A percentile compares a stretch with the other conserved stretches of the same genome.
phyloP scores from a whole-genome alignment of 2,113 vertebrate genomes.

The Hypocryptadius cinnamomeus region DNA sequence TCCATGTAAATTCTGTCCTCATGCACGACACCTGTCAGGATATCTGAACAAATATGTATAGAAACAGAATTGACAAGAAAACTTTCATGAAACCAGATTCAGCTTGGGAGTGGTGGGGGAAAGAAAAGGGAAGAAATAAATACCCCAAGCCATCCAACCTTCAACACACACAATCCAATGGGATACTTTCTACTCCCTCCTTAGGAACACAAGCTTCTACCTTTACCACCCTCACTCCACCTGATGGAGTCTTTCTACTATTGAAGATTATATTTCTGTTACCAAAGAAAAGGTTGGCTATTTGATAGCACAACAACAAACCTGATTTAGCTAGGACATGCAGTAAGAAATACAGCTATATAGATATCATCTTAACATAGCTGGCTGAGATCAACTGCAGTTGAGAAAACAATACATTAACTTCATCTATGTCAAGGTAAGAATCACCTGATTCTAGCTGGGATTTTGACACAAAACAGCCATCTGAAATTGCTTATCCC shows the following conservation, averaged over 20 bases:
- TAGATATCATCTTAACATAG: not conserved
- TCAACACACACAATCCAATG: not conserved
- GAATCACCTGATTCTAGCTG: not conserved
- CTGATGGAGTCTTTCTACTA: not conserved
- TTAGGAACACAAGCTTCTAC: not conserved
- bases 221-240: not conserved
- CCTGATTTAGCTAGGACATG: not conserved
- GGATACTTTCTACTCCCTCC: not conserved
- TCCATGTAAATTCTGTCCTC: not conserved
- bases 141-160: not conserved
- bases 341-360: not conserved
- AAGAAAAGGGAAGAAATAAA: not conserved
- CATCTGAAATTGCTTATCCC: not conserved
- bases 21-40: not conserved
- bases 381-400: not conserved
- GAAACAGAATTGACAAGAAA: not conserved
- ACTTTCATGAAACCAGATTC: not conserved
- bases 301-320: not conserved
- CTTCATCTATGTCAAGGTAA: not conserved
- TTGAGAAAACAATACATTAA: not conserved
- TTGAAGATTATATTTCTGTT: not conserved
- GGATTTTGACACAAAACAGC: not conserved
- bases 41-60: not conserved
- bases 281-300: not conserved
- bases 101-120: not conserved